Evolutionary conservation across 2,888 invertebrate species (phyloP).

Genomic region (Cheilosia vulpina): DNA sequence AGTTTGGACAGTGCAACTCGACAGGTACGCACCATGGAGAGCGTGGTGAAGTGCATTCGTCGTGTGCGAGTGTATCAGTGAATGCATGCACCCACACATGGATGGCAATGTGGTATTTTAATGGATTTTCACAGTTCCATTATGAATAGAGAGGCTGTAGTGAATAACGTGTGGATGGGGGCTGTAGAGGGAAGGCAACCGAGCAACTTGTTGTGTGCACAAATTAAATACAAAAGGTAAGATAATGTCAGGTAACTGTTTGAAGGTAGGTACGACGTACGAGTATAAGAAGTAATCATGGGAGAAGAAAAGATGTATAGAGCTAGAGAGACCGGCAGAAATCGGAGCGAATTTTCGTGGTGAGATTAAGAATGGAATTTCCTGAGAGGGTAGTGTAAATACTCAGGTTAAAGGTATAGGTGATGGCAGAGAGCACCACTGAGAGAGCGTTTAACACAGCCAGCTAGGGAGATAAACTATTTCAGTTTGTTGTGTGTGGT

Average conservation of each 20-base stretch:
- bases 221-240: slow-evolving; percentile 75
- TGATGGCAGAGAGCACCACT: slow-evolving; percentile 20
- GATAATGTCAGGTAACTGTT: slow-evolving; percentile 74
- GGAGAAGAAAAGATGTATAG: slow-evolving; percentile 29
- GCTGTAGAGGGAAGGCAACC: slow-evolving; percentile 11
- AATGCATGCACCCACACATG: slow-evolving; percentile 75
- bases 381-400: slow-evolving; percentile 34
- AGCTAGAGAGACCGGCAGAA: slow-evolving; percentile 15
- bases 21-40: slow-evolving; percentile 67
- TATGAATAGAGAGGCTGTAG: slow-evolving; percentile 49
- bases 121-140: slow-evolving; percentile 76
- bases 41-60: slow-evolving; percentile 78
- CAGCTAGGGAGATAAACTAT: slow-evolving; percentile 62
- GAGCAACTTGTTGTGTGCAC: slow-evolving; percentile 73
- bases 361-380: slow-evolving; percentile 71
- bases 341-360: slow-evolving; percentile 36
- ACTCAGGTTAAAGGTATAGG: slow-evolving; percentile 35
- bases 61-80: slow-evolving; percentile 15
- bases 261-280: slow-evolving; percentile 11
- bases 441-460: slow-evolving; percentile 37
- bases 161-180: slow-evolving; percentile 19
- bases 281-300: slow-evolving; percentile 43
- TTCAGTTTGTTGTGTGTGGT: slow-evolving; percentile 62
- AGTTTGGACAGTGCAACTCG: slow-evolving; percentile 69
- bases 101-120: slow-evolving; percentile 75